These are phyloP conservation scores for Plectropomus leopardus DNA, from an alignment of 2,113 vertebrate species.

Conservation along the genomic window DNA sequence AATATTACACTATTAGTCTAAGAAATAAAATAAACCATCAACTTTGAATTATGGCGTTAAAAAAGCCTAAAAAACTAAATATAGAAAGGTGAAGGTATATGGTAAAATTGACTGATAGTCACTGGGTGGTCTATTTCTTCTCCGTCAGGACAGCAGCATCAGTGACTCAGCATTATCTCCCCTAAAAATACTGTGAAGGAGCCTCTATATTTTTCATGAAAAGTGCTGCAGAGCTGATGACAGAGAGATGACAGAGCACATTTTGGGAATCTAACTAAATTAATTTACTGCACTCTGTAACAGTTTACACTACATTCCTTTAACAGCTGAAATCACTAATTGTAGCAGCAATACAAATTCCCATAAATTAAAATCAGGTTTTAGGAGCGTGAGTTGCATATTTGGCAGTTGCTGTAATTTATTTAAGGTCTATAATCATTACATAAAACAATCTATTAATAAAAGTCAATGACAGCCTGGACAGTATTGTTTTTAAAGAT, in stretches of 20 bases:
- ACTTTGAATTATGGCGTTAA: neutral
- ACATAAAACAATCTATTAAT: neutral
- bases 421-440: neutral
- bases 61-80: neutral
- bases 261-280: neutral
- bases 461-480: neutral
- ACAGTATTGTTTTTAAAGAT: slow-evolving; percentile 1
- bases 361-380: neutral
- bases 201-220: slow-evolving; percentile 8
- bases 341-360: neutral
- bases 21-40: neutral
- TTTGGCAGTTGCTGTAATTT: neutral
- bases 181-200: neutral
- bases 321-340: neutral
- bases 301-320: neutral
- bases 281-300: neutral
- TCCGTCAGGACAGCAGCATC: neutral
- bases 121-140: neutral
- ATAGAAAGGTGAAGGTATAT: neutral
- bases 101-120: neutral
- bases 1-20: neutral
- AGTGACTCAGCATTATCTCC: slow-evolving; percentile 58
- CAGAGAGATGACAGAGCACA: slow-evolving; percentile 32
- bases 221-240: slow-evolving; percentile 51
- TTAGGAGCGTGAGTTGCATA: neutral